phyloP scores from a whole-genome alignment of 2,888 invertebrate species.

The Philonicus albiceps region DNA sequence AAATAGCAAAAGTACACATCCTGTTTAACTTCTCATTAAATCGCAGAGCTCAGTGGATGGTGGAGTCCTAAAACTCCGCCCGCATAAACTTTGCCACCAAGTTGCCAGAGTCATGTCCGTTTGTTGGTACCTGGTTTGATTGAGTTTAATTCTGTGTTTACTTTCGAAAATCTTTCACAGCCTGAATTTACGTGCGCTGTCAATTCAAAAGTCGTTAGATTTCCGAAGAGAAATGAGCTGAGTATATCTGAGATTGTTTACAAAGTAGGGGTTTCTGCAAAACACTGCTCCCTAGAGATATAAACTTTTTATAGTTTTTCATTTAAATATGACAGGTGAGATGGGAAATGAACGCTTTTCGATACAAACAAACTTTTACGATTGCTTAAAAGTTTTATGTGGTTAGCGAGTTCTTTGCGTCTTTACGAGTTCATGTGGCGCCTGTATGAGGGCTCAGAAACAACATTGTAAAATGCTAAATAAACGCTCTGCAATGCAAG shows the following conservation, averaged over 20 bases:
- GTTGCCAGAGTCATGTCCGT: not conserved
- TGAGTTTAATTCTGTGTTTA: not conserved
- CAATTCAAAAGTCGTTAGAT: slow-evolving; percentile 2
- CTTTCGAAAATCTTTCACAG: not conserved
- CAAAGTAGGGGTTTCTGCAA: not conserved
- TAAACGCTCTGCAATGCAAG: not conserved
- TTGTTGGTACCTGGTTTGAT: not conserved
- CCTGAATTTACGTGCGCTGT: not conserved
- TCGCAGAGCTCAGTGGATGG: not conserved
- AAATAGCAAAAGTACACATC: not conserved
- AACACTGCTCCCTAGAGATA: not conserved
- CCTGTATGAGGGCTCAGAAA: not conserved
- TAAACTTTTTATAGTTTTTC: slow-evolving; percentile 6
- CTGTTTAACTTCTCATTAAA: not conserved
- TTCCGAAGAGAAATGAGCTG: not conserved
- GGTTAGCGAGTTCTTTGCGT: not conserved
- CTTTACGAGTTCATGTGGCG: not conserved
- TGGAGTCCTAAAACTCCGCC: not conserved
- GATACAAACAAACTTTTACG: not conserved
- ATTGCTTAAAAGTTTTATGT: not conserved
- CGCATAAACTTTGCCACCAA: not conserved
- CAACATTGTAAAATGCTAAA: not conserved
- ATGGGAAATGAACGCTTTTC: not conserved
- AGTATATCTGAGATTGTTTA: not conserved
- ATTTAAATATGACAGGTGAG: slow-evolving; percentile 17